These are phyloP conservation scores for Amphibalanus amphitrite DNA, from an alignment of 1,140 invertebrate genomes.

Conservation along the genomic window DNA sequence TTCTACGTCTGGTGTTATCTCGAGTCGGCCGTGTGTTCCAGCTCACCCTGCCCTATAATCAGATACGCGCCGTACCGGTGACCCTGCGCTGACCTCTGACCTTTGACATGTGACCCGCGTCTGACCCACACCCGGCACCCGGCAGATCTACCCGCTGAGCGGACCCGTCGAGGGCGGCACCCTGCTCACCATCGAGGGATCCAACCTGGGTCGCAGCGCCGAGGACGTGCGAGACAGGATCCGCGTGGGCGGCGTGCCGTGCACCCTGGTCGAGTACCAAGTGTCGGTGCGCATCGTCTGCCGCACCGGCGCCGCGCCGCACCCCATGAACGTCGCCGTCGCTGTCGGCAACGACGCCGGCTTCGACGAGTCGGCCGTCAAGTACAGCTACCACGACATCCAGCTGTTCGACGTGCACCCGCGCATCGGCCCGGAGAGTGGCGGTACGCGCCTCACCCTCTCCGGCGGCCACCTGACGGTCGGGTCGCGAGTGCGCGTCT, in stretches of 20 bases:
- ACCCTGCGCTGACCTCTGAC: background rate
- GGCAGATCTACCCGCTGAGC: slow-evolving; percentile 72
- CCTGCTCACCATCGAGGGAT: slow-evolving; percentile 82
- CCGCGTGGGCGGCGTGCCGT: slow-evolving; percentile 72
- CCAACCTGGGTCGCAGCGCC: slow-evolving; percentile 77
- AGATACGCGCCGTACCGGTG: too few species aligned
- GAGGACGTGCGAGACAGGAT: slow-evolving; percentile 83
- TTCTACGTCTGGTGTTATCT: too few species aligned
- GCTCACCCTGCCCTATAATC: too few species aligned
- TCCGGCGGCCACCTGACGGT: slow-evolving; percentile 83
- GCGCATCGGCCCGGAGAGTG: slow-evolving; percentile 71
- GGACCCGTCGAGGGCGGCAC: slow-evolving; percentile 94
- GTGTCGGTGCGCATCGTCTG: slow-evolving; percentile 83
- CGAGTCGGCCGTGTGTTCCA: too few species aligned
- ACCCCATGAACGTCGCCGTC: slow-evolving; percentile 53
- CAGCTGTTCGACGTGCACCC: slow-evolving; percentile 63
- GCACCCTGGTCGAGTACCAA: slow-evolving; percentile 70
- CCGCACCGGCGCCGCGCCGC: slow-evolving; percentile 53
- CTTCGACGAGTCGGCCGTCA: slow-evolving; percentile 66
- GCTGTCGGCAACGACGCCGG: slow-evolving; percentile 77
- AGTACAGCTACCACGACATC: slow-evolving; percentile 70
- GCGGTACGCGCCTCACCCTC: slow-evolving; percentile 80
- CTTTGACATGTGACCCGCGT: background rate
- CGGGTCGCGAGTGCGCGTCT: slow-evolving; percentile 71
- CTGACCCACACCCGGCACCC: slow-evolving; percentile 8